Evolutionary conservation across 2,113 vertebrate genomes (phyloP).

Genomic region (Pterocles gutturalis): DNA sequence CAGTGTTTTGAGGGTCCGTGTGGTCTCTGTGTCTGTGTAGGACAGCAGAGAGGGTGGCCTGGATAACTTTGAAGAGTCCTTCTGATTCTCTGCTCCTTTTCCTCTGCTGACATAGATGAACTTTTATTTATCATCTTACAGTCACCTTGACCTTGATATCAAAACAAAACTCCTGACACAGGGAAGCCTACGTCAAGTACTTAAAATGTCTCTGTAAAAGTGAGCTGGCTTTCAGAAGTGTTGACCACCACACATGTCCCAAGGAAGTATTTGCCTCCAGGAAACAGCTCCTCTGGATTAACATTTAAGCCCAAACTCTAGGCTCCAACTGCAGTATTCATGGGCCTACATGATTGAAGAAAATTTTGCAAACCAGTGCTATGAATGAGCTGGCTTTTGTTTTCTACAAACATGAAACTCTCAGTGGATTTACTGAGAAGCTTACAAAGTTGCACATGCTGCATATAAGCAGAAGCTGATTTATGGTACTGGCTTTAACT

Average conservation of each 20-base stretch:
- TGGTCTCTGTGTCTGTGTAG: rapidly evolving
- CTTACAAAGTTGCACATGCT: neutral
- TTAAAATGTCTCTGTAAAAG: neutral
- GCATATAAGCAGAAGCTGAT: neutral
- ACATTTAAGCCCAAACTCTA: neutral
- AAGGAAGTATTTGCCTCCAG: neutral
- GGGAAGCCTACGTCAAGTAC: neutral
- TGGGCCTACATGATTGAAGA: neutral
- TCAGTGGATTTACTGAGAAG: neutral
- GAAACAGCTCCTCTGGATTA: neutral
- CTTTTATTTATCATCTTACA: neutral
- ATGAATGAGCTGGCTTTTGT: neutral
- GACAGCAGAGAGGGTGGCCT: neutral
- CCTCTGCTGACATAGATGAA: neutral
- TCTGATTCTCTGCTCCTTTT: neutral
- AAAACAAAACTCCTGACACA: neutral
- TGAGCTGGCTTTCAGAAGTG: neutral
- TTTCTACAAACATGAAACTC: neutral
- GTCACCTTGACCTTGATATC: neutral
- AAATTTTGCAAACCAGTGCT: neutral
- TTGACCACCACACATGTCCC: neutral
- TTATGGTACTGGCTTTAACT: neutral
- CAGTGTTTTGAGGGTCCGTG: neutral
- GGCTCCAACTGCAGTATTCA: neutral
- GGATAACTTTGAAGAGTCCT: neutral